Percentiles rank a stretch among this genome's conserved stretches.
Conservation (phyloP, 2,113 vertebrate species). For the Sinocyclocheilus rhinocerous region DNA sequence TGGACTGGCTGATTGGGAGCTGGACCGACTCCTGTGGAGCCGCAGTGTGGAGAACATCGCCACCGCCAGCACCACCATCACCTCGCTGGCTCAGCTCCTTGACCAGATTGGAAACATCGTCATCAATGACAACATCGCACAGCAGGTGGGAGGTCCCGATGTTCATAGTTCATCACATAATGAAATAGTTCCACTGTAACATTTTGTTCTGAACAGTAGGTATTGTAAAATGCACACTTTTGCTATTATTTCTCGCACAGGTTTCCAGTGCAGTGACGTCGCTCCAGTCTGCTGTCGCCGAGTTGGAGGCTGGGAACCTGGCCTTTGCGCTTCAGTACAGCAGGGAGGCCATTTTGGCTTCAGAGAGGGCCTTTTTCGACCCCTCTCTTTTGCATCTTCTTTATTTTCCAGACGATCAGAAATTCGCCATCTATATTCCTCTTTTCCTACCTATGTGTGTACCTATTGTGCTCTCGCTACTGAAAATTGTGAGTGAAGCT, state of each 20-base stretch:
- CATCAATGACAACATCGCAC: conserved; percentile 93
- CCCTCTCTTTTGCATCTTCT: conserved; percentile 95
- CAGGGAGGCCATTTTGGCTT: conserved; percentile 88
- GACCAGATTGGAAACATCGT: conserved; percentile 97
- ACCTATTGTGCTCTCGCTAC: conserved; percentile 89
- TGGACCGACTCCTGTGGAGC: conserved; percentile 92
- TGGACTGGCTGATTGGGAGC: conserved; percentile 90
- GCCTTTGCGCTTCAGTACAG: conserved; percentile 87
- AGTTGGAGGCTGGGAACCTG: conserved; percentile 84
- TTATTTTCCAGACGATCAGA: conserved; percentile 98
- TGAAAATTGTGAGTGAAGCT: conserved; percentile 83
- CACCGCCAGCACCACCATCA: conserved; percentile 91
- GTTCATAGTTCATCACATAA: neutral
- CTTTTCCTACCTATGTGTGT: conserved; percentile 96
- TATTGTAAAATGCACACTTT: neutral
- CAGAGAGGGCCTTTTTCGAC: conserved; percentile 94
- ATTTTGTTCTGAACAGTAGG: neutral
- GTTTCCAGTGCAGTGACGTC: conserved; percentile 87
- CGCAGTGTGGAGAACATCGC: conserved; percentile 92
- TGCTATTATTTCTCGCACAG: conserved; percentile 65
- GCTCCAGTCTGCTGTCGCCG: conserved; percentile 78
- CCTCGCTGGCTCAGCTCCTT: conserved; percentile 91
- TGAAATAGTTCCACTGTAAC: neutral
- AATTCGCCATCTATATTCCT: conserved; percentile 98
- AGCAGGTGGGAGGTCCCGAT: conserved; percentile 78